These are phyloP conservation scores for Zaprionus kolodkinae DNA, from an alignment of 1,140 invertebrate genomes.

Conservation along the genomic window DNA sequence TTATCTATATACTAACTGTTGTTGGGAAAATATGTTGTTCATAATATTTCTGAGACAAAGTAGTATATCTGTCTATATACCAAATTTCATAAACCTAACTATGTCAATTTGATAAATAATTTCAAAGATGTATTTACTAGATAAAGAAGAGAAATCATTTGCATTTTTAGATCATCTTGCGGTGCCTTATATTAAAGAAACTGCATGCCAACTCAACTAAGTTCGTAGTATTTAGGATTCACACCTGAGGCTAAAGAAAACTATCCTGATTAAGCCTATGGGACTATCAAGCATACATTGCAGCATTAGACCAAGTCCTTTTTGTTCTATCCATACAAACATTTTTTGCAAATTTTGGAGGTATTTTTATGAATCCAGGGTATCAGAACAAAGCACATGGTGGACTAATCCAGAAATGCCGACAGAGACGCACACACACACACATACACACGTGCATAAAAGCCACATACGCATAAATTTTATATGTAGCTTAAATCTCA, in stretches of 20 bases:
- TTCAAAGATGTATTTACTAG: no score
- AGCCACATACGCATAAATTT: constrained; percentile 77
- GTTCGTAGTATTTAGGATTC: neutral
- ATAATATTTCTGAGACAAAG: no score
- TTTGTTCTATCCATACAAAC: neutral
- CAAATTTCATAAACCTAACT: neutral
- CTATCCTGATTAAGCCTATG: neutral
- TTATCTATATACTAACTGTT: no score
- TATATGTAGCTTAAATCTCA: constrained; percentile 79
- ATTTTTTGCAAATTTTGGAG: neutral
- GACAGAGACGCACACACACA: constrained; percentile 20
- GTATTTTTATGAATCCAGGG: constrained; percentile 29
- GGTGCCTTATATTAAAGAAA: neutral
- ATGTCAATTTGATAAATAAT: no score
- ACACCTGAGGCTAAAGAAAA: neutral
- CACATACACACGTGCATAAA: constrained; percentile 44
- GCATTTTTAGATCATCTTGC: no score
- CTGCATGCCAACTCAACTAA: neutral
- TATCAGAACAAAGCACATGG: constrained; percentile 44
- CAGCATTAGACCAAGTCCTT: no score
- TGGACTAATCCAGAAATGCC: constrained; percentile 39
- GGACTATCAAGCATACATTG: neutral
- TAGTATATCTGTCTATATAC: neutral
- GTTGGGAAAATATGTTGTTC: no score
- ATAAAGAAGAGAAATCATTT: no score